A percentile compares a stretch with the other conserved stretches of the same genome.
Conservation (phyloP, 2,888 invertebrate genomes). For the Ormyrus rosae region DNA sequence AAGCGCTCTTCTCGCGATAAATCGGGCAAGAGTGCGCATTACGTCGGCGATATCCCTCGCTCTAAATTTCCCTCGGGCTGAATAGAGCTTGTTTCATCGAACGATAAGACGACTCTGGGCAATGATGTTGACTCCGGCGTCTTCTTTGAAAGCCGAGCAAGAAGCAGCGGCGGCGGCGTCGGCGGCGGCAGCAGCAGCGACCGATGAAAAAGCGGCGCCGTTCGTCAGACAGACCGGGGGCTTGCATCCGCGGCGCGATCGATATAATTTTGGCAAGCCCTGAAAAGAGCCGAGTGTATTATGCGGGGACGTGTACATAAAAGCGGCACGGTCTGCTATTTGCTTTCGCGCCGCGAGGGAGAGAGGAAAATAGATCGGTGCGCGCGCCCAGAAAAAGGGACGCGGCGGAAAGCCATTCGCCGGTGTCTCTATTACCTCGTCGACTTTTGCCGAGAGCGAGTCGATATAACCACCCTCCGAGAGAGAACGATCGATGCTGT, state of each 20-base stretch:
- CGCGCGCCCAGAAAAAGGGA: slow-evolving; percentile 11
- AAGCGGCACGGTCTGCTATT: slow-evolving; percentile 38
- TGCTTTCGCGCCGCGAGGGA: neutral
- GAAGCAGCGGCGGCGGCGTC: too few species aligned
- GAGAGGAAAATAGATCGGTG: neutral
- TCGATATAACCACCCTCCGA: slow-evolving; percentile 4
- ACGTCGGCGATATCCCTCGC: too few species aligned
- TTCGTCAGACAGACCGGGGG: neutral
- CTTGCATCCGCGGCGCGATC: slow-evolving; percentile 39
- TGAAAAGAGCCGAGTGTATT: neutral
- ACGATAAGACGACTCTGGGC: slow-evolving; percentile 14
- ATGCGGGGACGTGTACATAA: slow-evolving; percentile 27
- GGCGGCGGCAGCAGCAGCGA: too few species aligned
- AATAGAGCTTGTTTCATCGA: slow-evolving; percentile 41
- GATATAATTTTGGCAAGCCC: slow-evolving; percentile 56
- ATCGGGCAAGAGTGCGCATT: neutral
- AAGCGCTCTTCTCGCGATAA: slow-evolving; percentile 52
- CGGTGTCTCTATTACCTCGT: neutral
- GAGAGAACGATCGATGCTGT: slow-evolving; percentile 20
- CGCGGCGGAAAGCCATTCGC: slow-evolving; percentile 44
- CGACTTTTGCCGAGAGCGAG: slow-evolving; percentile 10
- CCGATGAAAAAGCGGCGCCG: slow-evolving; percentile 43
- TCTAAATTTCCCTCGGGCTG: slow-evolving; percentile 41
- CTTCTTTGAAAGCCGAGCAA: neutral
- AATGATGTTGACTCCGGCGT: neutral